phyloP scores from a whole-genome alignment of 2,113 vertebrate genomes.

The Nesogale talazaci region DNA sequence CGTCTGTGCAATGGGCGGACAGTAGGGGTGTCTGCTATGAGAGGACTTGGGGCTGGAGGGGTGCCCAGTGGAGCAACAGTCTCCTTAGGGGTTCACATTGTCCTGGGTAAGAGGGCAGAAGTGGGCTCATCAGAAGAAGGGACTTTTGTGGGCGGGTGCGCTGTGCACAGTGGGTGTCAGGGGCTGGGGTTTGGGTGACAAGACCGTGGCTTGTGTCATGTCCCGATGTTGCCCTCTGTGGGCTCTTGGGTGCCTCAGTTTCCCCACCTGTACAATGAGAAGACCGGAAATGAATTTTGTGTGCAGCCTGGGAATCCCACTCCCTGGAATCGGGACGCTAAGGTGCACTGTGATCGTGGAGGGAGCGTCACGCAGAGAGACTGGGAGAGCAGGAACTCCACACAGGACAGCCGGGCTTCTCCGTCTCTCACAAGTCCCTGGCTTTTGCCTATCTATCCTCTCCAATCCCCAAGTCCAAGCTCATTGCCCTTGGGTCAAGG shows the following conservation, averaged over 20 bases:
- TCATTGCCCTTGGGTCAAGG: no score
- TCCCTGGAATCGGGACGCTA: background rate
- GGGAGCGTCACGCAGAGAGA: background rate
- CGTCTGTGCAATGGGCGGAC: background rate
- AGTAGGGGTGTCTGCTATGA: background rate
- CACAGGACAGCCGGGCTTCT: background rate
- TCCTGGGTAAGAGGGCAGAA: background rate
- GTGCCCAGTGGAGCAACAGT: background rate
- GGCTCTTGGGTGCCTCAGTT: background rate
- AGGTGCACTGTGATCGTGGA: background rate
- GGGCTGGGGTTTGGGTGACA: background rate
- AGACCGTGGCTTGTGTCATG: background rate
- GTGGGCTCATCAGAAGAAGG: background rate
- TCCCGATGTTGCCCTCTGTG: background rate
- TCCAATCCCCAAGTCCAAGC: no score
- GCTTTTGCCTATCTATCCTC: background rate
- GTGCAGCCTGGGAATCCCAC: fast-evolving
- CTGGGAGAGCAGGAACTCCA: background rate
- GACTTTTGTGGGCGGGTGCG: background rate
- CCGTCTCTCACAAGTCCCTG: background rate
- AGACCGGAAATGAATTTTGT: background rate
- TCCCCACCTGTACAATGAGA: background rate
- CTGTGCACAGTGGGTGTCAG: no score
- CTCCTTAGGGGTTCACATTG: background rate
- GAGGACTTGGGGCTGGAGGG: background rate